These are phyloP conservation scores for Poecilia picta DNA, from an alignment of 2,797 vertebrate genomes.

Conservation along the genomic window DNA sequence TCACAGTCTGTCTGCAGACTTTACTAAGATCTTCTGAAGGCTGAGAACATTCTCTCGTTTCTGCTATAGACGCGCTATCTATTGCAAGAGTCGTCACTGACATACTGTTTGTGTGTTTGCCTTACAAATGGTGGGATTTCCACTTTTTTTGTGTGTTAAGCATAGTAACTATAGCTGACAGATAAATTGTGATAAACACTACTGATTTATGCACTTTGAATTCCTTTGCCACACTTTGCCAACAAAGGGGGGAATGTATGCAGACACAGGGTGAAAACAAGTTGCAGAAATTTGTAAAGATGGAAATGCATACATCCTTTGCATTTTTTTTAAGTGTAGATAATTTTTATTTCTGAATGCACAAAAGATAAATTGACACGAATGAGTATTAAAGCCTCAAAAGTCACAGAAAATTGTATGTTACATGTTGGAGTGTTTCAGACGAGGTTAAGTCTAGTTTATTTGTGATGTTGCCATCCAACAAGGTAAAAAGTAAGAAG, in stretches of 20 bases:
- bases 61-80: conserved; percentile 46
- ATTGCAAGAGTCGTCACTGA: conserved; percentile 44
- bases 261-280: conserved; percentile 27
- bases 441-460: neutral
- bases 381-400: neutral
- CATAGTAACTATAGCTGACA: conserved; percentile 37
- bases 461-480: neutral
- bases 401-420: neutral
- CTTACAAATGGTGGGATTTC: conserved; percentile 60
- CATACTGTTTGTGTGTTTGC: conserved; percentile 56
- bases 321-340: conserved; percentile 11
- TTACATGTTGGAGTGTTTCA: neutral
- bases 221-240: conserved; percentile 46
- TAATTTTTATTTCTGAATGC: conserved; percentile 2
- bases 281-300: conserved; percentile 13
- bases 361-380: neutral
- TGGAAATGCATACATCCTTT: neutral
- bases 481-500: neutral
- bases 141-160: conserved; percentile 54
- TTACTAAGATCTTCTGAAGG: neutral
- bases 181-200: conserved; percentile 62
- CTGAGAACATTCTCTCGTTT: neutral
- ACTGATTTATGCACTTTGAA: conserved; percentile 80
- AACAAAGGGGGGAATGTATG: conserved; percentile 20
- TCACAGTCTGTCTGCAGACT: neutral